Percentiles rank a stretch among this genome's conserved stretches.
Evolutionary conservation across 2,888 invertebrate genomes (phyloP).

Genomic region (Oscheius sp.): DNA sequence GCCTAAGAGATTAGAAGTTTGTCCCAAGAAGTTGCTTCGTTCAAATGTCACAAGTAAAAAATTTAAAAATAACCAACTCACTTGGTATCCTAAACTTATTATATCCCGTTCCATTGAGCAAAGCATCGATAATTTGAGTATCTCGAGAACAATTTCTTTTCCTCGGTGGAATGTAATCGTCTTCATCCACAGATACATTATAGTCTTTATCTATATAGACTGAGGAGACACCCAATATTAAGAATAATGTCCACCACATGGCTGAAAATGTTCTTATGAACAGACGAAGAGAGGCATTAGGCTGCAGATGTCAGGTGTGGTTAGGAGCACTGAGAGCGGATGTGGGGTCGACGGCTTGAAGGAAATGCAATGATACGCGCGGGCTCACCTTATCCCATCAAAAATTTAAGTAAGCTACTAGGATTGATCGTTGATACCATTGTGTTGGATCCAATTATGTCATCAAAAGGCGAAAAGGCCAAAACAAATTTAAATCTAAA

Average conservation of each 20-base stretch:
- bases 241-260: neutral
- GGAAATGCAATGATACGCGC: constrained; percentile 31
- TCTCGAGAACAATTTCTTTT: constrained; percentile 56
- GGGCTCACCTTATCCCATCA: constrained; percentile 10
- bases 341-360: constrained; percentile 28
- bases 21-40: neutral
- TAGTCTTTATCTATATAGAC: constrained; percentile 54
- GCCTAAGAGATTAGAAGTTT: constrained; percentile 22
- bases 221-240: neutral
- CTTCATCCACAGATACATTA: constrained; percentile 48
- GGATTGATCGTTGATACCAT: no score
- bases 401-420: neutral
- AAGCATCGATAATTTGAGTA: constrained; percentile 66
- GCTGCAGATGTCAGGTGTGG: constrained; percentile 24
- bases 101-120: constrained; percentile 69
- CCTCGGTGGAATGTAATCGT: constrained; percentile 31
- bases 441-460: no score
- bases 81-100: constrained; percentile 70
- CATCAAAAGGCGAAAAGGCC: no score
- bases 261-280: neutral
- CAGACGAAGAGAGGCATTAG: constrained; percentile 1
- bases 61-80: constrained; percentile 40
- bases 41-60: constrained; percentile 6
- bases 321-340: constrained; percentile 20
- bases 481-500: no score